A percentile compares a stretch with the other conserved stretches of the same genome.
Conservation (phyloP, 1,140 invertebrate species). For the Acromyrmex heyeri region DNA sequence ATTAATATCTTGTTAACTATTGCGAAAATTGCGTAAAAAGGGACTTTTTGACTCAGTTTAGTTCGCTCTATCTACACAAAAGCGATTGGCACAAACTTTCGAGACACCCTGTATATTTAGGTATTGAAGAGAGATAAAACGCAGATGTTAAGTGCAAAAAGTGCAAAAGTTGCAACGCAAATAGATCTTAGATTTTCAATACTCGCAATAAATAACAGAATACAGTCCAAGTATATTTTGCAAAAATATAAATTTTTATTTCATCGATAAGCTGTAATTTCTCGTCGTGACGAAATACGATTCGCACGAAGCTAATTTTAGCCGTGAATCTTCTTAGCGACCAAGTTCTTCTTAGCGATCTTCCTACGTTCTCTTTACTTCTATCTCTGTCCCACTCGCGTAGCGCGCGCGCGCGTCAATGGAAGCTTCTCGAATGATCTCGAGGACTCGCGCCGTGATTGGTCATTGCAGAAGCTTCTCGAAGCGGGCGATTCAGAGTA, state of each 20-base stretch:
- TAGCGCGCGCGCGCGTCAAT: neutral
- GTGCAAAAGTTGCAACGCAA: no score
- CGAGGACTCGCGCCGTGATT: constrained; percentile 38
- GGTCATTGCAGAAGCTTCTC: constrained; percentile 70
- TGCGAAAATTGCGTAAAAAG: no score
- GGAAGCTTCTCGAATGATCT: neutral
- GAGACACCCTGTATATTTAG: no score
- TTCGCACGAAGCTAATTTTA: constrained; percentile 62
- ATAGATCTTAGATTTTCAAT: no score
- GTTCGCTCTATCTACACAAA: no score
- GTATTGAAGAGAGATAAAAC: no score
- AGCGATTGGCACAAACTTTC: no score
- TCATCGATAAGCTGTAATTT: neutral
- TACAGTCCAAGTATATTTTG: neutral
- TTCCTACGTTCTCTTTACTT: neutral
- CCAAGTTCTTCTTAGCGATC: constrained; percentile 1
- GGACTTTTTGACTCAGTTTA: no score
- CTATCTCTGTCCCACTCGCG: neutral
- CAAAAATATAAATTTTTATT: neutral
- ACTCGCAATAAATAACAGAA: no score
- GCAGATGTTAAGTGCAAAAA: no score
- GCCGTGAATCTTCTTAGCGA: constrained; percentile 20
- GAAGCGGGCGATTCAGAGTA: constrained; percentile 68
- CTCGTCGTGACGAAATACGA: neutral
- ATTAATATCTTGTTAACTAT: no score